Evolutionary conservation across 2,113 vertebrate species (phyloP), one percentile per base, ranked within the genome.

Genomic region (Stegastes partitus): DNA sequence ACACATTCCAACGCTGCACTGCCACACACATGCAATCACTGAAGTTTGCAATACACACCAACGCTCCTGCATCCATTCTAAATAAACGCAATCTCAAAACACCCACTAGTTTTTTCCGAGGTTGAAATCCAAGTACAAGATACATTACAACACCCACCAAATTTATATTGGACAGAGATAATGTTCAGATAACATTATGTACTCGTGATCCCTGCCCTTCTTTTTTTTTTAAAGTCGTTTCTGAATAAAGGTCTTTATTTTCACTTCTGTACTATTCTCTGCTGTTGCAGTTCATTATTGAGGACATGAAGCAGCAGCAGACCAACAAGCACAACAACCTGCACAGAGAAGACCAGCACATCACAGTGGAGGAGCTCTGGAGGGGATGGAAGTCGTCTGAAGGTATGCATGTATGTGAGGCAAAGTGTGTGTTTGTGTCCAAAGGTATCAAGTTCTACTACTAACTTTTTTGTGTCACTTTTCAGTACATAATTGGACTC

Each of bases 341-440:
- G 63, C 98, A 99, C 90, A 94, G 96, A 87, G 97, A 99, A 90
- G 98, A 99, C 85, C 97, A 99, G 53, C 97, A 99, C 79, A 99
- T 99, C 85, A 99, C 97, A 8, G 92, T 99, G 79, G 97, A 98
- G 91, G 98, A 99, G 88, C 93, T 99, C 39, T 99, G 98, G 98
- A 97, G 94, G 81, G 94, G 95, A 19, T 99, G 98, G 98, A 99
- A 99, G 88, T 96, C 95, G 0, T 99, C 98, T 42, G 96, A 98
- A 95, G 98, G 97, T 98, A 79, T 69, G 87, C 77, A 19, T 64
- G 3, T 56, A 6, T 39, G 18, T 54, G 44, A 44, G 22, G 45
- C n/a, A 34, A 34, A 50, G 23, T 23, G 16, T 47, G 0, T 42
- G 22, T 45, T 11, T 16, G 10, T 28, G 5, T 55, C 0, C 15